phyloP scores from a whole-genome alignment of 2,797 vertebrate species.

The Pangasius macronema region DNA sequence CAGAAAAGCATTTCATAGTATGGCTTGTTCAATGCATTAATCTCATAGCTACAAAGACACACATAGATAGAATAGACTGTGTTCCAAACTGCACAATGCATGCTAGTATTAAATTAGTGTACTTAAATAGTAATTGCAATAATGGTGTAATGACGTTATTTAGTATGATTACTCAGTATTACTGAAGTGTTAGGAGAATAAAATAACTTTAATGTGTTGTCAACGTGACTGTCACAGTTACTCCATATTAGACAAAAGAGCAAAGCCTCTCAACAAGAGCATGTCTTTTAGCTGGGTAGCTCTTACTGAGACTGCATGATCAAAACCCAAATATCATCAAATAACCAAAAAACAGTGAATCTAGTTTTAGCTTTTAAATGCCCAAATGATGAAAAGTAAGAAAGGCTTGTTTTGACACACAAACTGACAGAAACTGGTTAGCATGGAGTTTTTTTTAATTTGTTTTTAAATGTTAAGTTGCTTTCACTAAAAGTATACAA shows the following conservation, averaged over 20 bases:
- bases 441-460: neutral
- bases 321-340: too few species aligned
- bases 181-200: slow-evolving; percentile 3
- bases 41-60: neutral
- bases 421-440: neutral
- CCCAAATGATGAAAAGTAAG: neutral
- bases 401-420: neutral
- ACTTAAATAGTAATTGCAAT: neutral
- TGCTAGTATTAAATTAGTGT: neutral
- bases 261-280: neutral
- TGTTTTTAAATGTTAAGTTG: neutral
- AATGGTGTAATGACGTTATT: neutral
- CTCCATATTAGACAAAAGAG: neutral
- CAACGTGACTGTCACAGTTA: neutral
- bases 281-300: neutral
- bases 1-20: neutral
- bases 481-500: neutral
- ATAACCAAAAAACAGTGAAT: neutral
- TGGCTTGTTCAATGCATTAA: neutral
- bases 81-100: neutral
- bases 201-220: neutral
- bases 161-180: neutral
- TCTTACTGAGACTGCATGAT: neutral
- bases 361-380: neutral
- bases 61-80: neutral